Conservation (phyloP, 2,113 vertebrate genomes). For the Eublepharis macularius region DNA sequence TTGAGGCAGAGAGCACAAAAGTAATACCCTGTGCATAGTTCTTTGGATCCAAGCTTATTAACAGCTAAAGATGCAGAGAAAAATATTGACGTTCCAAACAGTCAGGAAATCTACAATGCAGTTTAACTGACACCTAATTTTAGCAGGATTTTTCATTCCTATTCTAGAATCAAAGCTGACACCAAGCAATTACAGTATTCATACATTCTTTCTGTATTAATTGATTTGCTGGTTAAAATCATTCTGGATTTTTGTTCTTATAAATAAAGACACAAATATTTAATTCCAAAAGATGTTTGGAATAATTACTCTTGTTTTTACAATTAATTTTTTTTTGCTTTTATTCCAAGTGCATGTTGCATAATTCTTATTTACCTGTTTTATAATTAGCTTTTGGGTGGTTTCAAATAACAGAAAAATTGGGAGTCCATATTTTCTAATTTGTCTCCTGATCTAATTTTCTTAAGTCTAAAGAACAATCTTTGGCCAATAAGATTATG, state of each 20-base stretch:
- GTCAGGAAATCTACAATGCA: neutral
- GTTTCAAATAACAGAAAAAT: neutral
- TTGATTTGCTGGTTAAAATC: neutral
- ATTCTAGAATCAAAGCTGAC: constrained; percentile 3
- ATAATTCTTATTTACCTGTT: neutral
- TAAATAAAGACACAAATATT: constrained; percentile 2
- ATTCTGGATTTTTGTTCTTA: constrained; percentile 4
- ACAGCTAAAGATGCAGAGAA: neutral
- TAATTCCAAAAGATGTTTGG: neutral
- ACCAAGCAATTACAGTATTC: neutral
- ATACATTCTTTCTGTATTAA: neutral
- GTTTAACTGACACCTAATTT: neutral
- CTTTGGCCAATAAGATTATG: neutral
- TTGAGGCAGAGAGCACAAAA: neutral
- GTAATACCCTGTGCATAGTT: neutral
- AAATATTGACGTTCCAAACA: neutral
- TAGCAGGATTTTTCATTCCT: neutral
- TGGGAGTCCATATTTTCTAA: neutral
- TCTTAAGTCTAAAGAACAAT: neutral
- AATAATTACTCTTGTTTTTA: neutral
- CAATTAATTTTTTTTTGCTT: neutral
- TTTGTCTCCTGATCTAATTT: no score
- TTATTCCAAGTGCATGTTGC: neutral
- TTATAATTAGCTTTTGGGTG: neutral
- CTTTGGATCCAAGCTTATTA: neutral